Base-by-base conservation (phyloP, 2,888 invertebrate species). In the Lithosia quadra region DNA sequence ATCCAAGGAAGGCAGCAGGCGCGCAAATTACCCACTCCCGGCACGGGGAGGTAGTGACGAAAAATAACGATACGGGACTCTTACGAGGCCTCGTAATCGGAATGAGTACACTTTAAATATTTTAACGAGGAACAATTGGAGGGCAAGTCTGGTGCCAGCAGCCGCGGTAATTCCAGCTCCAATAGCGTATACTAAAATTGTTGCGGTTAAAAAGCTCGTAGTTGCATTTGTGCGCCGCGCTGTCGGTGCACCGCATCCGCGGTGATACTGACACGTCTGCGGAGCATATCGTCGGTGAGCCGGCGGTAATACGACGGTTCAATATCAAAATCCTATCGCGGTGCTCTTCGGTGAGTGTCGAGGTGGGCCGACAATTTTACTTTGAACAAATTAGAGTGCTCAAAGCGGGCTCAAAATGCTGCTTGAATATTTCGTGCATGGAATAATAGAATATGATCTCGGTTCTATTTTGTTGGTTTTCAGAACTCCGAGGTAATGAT, bases 151-250 rank as follows among this genome's bases (percentile, higher is more conserved):
- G 28, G 5, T 28, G 28, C 28, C 28, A 28, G 28, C 5, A 28
- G 28, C 96, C 95, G 96, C 96, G 96, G 96, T 96, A 96, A 96
- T 95, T 96, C 96, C 96, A 96, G 96, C 96, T 96, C 96, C 95
- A 95, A 95, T 93, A 95, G 95, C 95, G 95, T 96, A 96, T 96
- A 96, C 28, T 28, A 28, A 28, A 28, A 28, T 28, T 28, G 28
- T 28, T 28, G 28, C 28, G 34, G 34, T 34, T 34, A 34, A 34
- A 34, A 34, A 34, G 34, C 34, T 34, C 34, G 34, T 34, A 34
- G 34, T 34, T 34, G 93, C 91, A 95, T 92, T 88, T 88, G 88
- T 88, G 91, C 90, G 88, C 87, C 89, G 88, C 91, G 91, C 92
- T 90, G 92, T 89, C 88, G 92, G 92, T 92, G 89, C 91, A 89